These are phyloP conservation scores for Lepidochrysops patricia DNA, from an alignment of 2,888 invertebrate species.

Conservation along the genomic window DNA sequence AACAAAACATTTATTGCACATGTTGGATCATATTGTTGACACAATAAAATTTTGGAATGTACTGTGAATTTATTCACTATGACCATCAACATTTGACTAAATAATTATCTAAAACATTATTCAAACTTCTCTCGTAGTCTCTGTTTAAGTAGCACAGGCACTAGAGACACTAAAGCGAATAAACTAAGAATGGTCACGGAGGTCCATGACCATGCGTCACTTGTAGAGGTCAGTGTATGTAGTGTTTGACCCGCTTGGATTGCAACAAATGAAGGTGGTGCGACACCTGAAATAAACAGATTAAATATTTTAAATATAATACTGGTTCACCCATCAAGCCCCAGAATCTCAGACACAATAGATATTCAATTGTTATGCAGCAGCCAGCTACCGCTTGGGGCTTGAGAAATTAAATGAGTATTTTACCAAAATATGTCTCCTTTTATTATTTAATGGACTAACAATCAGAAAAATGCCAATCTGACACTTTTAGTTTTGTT, in stretches of 20 bases:
- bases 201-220: slow-evolving; percentile 90
- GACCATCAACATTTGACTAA: slow-evolving; percentile 30
- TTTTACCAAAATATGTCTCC: too few relatives aligned
- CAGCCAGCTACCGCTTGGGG: too few relatives aligned
- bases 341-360: too few relatives aligned
- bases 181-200: slow-evolving; percentile 85
- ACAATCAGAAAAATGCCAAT: too few relatives aligned
- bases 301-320: background rate
- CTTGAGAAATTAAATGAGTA: too few relatives aligned
- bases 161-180: slow-evolving; percentile 87
- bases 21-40: slow-evolving; percentile 82
- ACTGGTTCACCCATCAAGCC: too few relatives aligned
- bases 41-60: slow-evolving; percentile 41
- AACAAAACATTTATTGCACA: slow-evolving; percentile 78
- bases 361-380: too few relatives aligned
- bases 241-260: slow-evolving; percentile 98
- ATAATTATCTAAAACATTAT: slow-evolving; percentile 62
- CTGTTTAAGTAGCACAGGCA: slow-evolving; percentile 91
- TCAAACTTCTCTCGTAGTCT: slow-evolving; percentile 85
- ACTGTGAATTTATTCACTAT: slow-evolving; percentile 41
- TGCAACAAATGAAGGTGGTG: slow-evolving; percentile 97
- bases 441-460: too few relatives aligned
- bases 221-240: slow-evolving; percentile 91
- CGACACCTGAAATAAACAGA: slow-evolving; percentile 80
- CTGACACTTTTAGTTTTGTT: too few relatives aligned